These are phyloP conservation scores for Parambassis ranga DNA, from an alignment of 2,797 vertebrate species.

Conservation along the genomic window DNA sequence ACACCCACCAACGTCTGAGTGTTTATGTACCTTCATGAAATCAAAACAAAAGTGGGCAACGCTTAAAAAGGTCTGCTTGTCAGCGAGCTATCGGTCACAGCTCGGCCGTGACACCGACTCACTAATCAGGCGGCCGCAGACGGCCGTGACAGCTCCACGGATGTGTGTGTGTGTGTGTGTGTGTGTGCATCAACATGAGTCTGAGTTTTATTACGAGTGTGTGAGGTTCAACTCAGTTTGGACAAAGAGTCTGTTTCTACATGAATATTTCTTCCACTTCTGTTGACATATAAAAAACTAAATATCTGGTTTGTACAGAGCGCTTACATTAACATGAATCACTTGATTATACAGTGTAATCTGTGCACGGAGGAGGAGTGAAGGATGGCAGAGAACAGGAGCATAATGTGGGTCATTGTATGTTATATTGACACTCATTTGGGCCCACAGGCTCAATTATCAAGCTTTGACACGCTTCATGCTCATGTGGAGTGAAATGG, in stretches of 20 bases:
- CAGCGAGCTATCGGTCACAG: conserved; percentile 29
- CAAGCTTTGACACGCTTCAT: no score
- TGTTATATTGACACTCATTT: no score
- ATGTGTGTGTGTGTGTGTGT: background rate
- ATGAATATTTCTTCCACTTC: background rate
- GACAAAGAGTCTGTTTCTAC: conserved; percentile 13
- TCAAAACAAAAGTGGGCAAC: conserved; percentile 27
- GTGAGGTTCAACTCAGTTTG: background rate
- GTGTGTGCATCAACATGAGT: background rate
- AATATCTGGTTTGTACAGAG: background rate
- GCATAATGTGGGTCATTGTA: background rate
- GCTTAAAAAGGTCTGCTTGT: conserved; percentile 36
- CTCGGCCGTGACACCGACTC: conserved; percentile 12
- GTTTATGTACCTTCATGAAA: conserved; percentile 44
- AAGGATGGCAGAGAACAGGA: background rate
- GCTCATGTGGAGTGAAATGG: no score
- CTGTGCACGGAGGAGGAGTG: background rate
- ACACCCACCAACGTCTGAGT: conserved; percentile 5
- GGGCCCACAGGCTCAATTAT: no score
- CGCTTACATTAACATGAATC: background rate
- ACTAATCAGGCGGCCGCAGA: conserved; percentile 25
- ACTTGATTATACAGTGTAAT: background rate
- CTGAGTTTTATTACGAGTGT: background rate
- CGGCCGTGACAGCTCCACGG: background rate
- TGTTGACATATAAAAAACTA: conserved; percentile 9